Percentiles rank a stretch among this genome's conserved stretches.
phyloP scores from a whole-genome alignment of 2,113 vertebrate genomes.

The Heloderma charlesbogerti region DNA sequence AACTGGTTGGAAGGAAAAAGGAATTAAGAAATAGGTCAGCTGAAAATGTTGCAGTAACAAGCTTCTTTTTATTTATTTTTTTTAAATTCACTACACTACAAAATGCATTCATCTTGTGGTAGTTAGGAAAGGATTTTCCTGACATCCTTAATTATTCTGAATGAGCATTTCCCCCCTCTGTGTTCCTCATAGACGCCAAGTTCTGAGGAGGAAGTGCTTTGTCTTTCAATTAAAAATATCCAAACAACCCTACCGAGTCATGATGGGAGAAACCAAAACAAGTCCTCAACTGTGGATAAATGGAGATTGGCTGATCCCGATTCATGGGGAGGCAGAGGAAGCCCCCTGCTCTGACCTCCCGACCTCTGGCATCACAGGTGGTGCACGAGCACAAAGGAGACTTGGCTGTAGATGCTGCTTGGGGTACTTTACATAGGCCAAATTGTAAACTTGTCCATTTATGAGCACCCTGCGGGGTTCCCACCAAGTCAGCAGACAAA shows the following conservation, averaged over 20 bases:
- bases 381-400: slow-evolving; percentile 71
- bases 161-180: slow-evolving; percentile 67
- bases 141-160: slow-evolving; percentile 76
- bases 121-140: slow-evolving; percentile 72
- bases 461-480: slow-evolving; percentile 72
- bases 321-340: slow-evolving; percentile 63
- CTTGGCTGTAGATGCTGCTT: slow-evolving; percentile 67
- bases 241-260: slow-evolving; percentile 71
- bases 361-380: slow-evolving; percentile 77
- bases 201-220: slow-evolving; percentile 75
- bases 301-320: slow-evolving; percentile 59
- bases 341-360: slow-evolving; percentile 62
- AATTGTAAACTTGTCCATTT: slow-evolving; percentile 74
- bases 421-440: slow-evolving; percentile 71
- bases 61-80: slow-evolving; percentile 70
- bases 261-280: slow-evolving; percentile 75
- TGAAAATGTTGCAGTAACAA: slow-evolving; percentile 63
- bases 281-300: slow-evolving; percentile 70
- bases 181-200: slow-evolving; percentile 62
- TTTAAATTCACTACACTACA: slow-evolving; percentile 64
- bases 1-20: slow-evolving; percentile 46
- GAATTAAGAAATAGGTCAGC: slow-evolving; percentile 66
- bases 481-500: slow-evolving; percentile 70
- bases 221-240: slow-evolving; percentile 74
- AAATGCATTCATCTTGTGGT: slow-evolving; percentile 48